A percentile compares a stretch with the other conserved stretches of the same genome.
phyloP scores from a whole-genome alignment of 2,888 invertebrate genomes.

The Lymantria dispar region DNA sequence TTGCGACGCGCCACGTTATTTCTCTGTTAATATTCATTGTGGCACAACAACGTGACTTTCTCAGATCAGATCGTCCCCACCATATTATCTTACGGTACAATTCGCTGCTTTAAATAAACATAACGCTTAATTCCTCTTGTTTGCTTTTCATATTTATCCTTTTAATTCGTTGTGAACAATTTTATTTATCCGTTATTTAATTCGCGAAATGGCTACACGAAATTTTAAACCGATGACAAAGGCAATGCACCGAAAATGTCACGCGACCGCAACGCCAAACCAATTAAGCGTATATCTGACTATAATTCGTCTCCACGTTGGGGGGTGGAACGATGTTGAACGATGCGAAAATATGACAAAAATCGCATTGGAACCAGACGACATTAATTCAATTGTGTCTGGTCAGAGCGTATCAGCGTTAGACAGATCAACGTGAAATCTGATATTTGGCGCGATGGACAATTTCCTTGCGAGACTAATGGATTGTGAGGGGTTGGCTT shows the following conservation, averaged over 20 bases:
- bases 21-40: conserved; percentile 79
- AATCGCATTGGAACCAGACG: conserved; percentile 71
- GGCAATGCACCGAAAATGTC: conserved; percentile 77
- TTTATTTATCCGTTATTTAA: conserved; percentile 50
- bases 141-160: conserved; percentile 32
- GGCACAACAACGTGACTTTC: conserved; percentile 50
- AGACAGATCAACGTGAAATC: conserved; percentile 77
- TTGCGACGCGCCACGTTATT: conserved; percentile 65
- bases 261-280: conserved; percentile 75
- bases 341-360: conserved; percentile 70
- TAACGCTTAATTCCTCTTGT: conserved; percentile 24
- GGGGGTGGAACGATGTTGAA: conserved; percentile 42
- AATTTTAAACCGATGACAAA: conserved; percentile 77
- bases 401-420: conserved; percentile 74
- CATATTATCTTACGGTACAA: conserved; percentile 21
- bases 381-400: conserved; percentile 76
- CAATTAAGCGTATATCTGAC: conserved; percentile 76
- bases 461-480: conserved; percentile 71
- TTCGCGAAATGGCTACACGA: conserved; percentile 53
- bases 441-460: conserved; percentile 76
- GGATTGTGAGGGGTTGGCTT: conserved; percentile 60
- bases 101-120: conserved; percentile 22
- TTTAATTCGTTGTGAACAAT: conserved; percentile 21
- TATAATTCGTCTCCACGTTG: conserved; percentile 59
- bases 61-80: conserved; percentile 22